These are phyloP conservation scores for Calcarius lapponicus DNA, from an alignment of 2,797 vertebrate species.

Conservation along the genomic window DNA sequence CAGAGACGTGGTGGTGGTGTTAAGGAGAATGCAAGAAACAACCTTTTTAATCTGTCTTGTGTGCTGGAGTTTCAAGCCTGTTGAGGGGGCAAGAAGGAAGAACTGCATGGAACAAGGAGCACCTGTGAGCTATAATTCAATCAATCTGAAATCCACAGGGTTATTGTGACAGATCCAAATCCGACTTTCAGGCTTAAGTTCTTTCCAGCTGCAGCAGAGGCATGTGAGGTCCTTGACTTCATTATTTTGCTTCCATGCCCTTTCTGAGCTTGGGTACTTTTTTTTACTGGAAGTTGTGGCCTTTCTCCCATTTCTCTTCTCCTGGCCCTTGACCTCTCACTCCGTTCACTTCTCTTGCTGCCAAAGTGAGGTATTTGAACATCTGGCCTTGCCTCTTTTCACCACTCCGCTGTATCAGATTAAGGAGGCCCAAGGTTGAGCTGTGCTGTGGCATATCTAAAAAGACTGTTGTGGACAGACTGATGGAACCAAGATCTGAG, in stretches of 20 bases:
- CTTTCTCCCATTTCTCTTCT: slow-evolving; percentile 37
- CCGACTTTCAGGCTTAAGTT: not conserved
- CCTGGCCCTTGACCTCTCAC: slow-evolving; percentile 47
- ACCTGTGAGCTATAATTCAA: slow-evolving; percentile 51
- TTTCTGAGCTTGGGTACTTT: slow-evolving; percentile 7
- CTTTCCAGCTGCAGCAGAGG: slow-evolving; percentile 48
- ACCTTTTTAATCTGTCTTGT: not conserved
- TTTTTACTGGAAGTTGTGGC: not conserved
- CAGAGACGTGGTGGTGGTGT: not conserved
- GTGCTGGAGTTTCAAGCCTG: not conserved
- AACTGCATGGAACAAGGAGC: not conserved
- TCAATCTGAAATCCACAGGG: slow-evolving; percentile 19
- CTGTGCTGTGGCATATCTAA: not conserved
- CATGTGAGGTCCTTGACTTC: slow-evolving; percentile 44
- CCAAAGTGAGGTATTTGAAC: slow-evolving; percentile 59
- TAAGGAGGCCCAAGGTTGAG: slow-evolving; percentile 34
- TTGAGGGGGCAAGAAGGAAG: not conserved
- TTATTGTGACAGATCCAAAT: slow-evolving; percentile 52
- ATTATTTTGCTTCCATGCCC: slow-evolving; percentile 40
- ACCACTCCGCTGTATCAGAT: slow-evolving; percentile 39
- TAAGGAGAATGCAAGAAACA: not conserved
- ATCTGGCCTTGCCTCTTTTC: slow-evolving; percentile 62
- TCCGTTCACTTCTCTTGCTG: slow-evolving; percentile 15
- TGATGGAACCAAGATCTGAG: not conserved
- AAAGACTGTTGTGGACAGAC: slow-evolving; percentile 2